Evolutionary conservation across 2,113 vertebrate species (phyloP).

Genomic region (Porphyrio hochstetteri): DNA sequence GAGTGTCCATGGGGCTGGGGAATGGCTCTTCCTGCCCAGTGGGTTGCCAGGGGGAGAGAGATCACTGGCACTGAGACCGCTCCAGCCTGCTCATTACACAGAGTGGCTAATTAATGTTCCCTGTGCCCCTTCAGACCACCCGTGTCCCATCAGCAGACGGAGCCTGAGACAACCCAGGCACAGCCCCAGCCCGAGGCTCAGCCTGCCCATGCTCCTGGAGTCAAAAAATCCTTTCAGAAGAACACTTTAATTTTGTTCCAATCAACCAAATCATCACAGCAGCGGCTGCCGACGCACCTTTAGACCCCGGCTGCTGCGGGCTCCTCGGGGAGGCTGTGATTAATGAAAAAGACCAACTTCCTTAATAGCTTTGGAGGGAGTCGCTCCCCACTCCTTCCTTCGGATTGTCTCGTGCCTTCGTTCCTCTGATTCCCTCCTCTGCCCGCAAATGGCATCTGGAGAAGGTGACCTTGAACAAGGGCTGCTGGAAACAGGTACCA

Average conservation of each 20-base stretch:
- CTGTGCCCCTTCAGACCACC: accelerated
- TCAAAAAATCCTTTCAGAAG: constrained; percentile 34
- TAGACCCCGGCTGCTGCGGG: constrained; percentile 46
- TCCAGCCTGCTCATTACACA: not conserved
- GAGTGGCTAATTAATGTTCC: not conserved
- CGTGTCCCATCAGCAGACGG: not conserved
- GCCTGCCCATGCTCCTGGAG: not conserved
- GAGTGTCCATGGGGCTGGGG: not conserved
- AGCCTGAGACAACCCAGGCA: not conserved
- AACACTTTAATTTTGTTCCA: constrained; percentile 68
- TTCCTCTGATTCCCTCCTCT: not conserved
- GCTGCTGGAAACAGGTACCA: not conserved
- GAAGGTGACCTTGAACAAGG: constrained; percentile 53
- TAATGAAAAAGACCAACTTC: constrained; percentile 71
- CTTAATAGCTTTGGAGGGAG: constrained; percentile 68
- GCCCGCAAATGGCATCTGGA: not conserved
- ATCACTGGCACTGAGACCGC: not conserved
- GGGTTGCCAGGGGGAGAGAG: not conserved
- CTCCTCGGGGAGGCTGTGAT: constrained; percentile 63
- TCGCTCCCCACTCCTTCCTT: constrained; percentile 17
- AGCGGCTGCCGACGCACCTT: constrained; percentile 55
- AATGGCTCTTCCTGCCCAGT: not conserved
- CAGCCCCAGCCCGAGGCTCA: not conserved
- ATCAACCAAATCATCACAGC: constrained; percentile 62
- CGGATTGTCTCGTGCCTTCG: not conserved